Conservation (phyloP, 2,888 invertebrate species). For the Antheraea assamensis region DNA sequence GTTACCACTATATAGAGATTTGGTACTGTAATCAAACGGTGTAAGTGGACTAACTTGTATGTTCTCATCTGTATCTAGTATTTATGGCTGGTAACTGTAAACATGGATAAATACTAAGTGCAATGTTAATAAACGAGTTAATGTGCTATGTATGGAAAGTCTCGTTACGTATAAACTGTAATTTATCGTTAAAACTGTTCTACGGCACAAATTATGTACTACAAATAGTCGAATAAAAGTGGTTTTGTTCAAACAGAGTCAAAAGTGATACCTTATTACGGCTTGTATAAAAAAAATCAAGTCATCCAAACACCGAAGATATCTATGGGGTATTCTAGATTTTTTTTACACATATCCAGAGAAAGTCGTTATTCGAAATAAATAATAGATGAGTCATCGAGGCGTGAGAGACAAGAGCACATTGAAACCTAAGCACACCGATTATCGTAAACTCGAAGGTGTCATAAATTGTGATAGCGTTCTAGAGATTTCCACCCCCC, state of each 20-base stretch:
- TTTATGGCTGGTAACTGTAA: background rate
- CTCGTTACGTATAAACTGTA: background rate
- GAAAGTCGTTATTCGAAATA: too few species aligned
- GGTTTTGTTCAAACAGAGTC: background rate
- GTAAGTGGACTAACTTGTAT: too few species aligned
- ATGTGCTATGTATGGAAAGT: background rate
- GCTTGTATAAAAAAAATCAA: too few species aligned
- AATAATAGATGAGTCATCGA: too few species aligned
- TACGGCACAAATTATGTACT: background rate
- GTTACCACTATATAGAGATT: background rate
- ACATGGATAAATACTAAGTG: background rate
- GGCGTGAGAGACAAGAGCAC: too few species aligned
- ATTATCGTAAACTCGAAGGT: too few species aligned
- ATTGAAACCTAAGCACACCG: too few species aligned
- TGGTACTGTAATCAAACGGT: background rate
- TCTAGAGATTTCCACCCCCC: too few species aligned
- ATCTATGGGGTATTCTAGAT: too few species aligned
- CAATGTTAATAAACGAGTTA: background rate
- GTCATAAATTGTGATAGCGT: too few species aligned
- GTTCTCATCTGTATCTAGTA: background rate
- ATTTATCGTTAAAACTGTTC: background rate
- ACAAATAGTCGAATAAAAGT: background rate
- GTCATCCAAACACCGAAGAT: too few species aligned
- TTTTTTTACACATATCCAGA: too few species aligned
- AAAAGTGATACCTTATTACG: background rate